Base-by-base conservation (phyloP, 2,888 invertebrate genomes). In the Pristionchus fissidentatus region DNA sequence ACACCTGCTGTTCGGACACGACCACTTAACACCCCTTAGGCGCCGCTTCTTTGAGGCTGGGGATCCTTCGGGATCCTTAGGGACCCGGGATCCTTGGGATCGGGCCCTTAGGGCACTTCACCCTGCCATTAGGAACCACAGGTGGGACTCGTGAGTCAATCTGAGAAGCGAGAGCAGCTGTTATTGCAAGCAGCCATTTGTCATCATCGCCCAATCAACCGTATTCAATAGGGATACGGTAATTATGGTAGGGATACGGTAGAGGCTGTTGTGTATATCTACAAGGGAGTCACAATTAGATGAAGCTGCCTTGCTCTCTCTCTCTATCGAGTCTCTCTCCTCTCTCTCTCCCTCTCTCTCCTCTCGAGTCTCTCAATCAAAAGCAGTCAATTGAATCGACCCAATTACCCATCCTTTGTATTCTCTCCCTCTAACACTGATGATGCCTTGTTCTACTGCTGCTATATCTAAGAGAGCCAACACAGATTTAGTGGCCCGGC, bases 311-410 rank as follows among this genome's bases (percentile, higher is more conserved):
- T 52, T 22, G 13, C 52, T 52, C 52, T 52, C 52, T 52, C n/a
- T n/a, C n/a, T n/a, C n/a, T n/a, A n/a, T n/a, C n/a, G n/a, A n/a
- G n/a, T n/a, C n/a, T n/a, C n/a, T 22, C 22, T 22, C 22, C 52
- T 52, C 52, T 52, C 52, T 52, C 52, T 52, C 52, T 52, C 52
- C 22, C 52, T 52, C 52, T 52, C 52, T 52, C 52, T 52, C 52
- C 22, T 52, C 52, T 52, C 52, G 52, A 52, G 52, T 38, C 46
- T 73, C 29, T 73, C n/a, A 46, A 43, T 73, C 29, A 46, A 26
- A 19, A 73, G 43, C 62, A 62, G 7, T 62, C 66, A 81, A 46
- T 66, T 66, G 29, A 81, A 66, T 81, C 81, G 43, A 49, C 46
- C 49, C 62, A 62, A 81, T 81, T 66, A 66, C 35, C 35, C 55